Evolutionary conservation across 2,113 vertebrate species (phyloP).

Genomic region (Mustelus asterias): DNA sequence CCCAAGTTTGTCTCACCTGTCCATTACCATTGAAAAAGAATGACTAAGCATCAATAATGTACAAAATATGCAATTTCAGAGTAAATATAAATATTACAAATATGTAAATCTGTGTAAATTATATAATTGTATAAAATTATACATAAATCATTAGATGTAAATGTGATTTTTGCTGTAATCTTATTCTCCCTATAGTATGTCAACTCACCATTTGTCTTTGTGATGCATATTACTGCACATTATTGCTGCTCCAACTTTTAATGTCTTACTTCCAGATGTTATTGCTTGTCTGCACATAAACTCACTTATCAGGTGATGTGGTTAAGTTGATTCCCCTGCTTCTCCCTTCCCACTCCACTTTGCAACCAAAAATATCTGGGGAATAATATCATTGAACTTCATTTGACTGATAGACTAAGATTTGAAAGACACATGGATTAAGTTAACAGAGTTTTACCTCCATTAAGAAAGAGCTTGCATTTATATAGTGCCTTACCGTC

Average conservation of each 20-base stretch:
- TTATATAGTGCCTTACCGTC: not conserved
- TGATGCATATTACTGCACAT: not conserved
- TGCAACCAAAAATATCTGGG: not conserved
- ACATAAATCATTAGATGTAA: not conserved
- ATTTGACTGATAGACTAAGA: not conserved
- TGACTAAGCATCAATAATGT: not conserved
- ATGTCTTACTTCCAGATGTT: not conserved
- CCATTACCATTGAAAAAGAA: not conserved
- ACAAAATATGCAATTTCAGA: constrained; percentile 8
- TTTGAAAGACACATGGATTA: not conserved
- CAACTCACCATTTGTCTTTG: not conserved
- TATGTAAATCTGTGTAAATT: not conserved
- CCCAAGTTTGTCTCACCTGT: not conserved
- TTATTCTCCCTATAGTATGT: not conserved
- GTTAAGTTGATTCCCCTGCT: not conserved
- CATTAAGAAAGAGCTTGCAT: not conserved
- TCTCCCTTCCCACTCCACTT: not conserved
- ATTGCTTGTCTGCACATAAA: not conserved
- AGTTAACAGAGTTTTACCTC: not conserved
- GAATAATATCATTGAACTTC: not conserved
- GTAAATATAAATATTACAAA: not conserved
- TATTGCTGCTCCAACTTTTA: not conserved
- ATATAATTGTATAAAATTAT: not conserved
- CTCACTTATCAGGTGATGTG: not conserved
- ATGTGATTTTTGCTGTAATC: not conserved